Evolutionary conservation across 2,797 vertebrate species (phyloP).

Genomic region (Rhabdomys pumilio): DNA sequence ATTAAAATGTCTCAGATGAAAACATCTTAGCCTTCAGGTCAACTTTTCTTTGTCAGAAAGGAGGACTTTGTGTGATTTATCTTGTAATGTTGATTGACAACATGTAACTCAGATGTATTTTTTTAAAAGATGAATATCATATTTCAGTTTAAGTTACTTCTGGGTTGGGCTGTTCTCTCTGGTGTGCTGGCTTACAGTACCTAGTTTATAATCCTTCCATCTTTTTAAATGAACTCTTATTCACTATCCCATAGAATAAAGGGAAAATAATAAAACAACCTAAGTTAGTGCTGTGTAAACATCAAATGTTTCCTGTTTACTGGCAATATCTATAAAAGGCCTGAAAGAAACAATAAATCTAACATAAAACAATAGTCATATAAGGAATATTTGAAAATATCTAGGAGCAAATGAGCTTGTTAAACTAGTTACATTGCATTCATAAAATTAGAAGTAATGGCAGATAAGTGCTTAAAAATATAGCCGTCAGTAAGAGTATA

Average conservation of each 20-base stretch:
- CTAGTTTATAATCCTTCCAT: neutral
- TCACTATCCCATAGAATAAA: constrained; percentile 26
- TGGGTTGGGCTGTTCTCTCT: neutral
- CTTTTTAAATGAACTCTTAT: constrained; percentile 21
- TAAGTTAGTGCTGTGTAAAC: constrained; percentile 58
- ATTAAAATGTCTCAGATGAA: constrained; percentile 24
- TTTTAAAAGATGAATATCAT: neutral
- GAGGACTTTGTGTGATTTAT: neutral
- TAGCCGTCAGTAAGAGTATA: no score
- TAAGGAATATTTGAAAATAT: constrained; percentile 34
- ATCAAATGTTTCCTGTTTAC: neutral
- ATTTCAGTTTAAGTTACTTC: constrained; percentile 19
- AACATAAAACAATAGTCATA: constrained; percentile 23
- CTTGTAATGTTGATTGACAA: neutral
- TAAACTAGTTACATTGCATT: neutral
- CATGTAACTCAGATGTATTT: neutral
- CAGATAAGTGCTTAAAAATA: neutral
- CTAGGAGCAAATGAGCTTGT: neutral
- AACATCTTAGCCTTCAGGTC: constrained; percentile 24
- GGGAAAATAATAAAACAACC: constrained; percentile 4
- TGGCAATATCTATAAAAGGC: neutral
- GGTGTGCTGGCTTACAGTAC: neutral
- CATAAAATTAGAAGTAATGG: neutral
- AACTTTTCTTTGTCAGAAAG: constrained; percentile 41
- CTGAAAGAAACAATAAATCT: neutral